Evolutionary conservation across 2,888 invertebrate species (phyloP), one percentile per base, ranked within the genome.

Genomic region (Heliconius erato): DNA sequence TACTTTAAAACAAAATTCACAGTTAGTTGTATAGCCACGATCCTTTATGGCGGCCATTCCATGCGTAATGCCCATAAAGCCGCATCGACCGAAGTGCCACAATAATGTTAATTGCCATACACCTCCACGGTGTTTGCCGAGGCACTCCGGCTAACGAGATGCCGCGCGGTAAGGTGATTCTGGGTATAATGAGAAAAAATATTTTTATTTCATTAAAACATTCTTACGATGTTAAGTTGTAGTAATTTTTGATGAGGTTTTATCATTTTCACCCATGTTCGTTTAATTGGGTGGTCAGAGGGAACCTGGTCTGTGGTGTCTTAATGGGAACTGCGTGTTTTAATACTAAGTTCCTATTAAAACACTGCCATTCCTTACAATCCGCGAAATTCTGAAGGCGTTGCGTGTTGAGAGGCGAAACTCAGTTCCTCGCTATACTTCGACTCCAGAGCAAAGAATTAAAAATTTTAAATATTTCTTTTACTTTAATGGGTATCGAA

Each of bases 101-200:
- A 49, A 68, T 81, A 74, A 81, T 71, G 79, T 83, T 81, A 83
- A 81, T 83, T 81, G 81, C 79, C 81, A 71, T 83, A 71, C 81
- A 81, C 79, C 81, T 69, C 26, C 69, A 74, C 89, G 87, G 87
- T 87, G 89, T 91, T 91, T 90, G 89, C 90, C 89, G 89, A 91
- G 91, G 90, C 89, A 91, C 90, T 92, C 87, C 83, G 85, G 80
- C 89, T 91, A 91, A 91, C 90, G 89, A 91, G 90, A 88, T 87
- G 84, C 87, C 80, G 59, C 59, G 85, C 88, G 84, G 63, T 28
- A 74, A 79, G 79, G 19, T 40, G 49, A 40, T 85, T 80, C 72
- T 28, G 9, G 9, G 54, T 12, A 32, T 63, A 76, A 77, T 71
- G 69, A 71, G 40, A 35, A 59, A 44, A 77, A 81, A 77, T 77